A percentile compares a stretch with the other conserved stretches of the same genome.
Evolutionary conservation across 2,113 vertebrate genomes (phyloP).

Genomic region (Aspiorhynchus laticeps): DNA sequence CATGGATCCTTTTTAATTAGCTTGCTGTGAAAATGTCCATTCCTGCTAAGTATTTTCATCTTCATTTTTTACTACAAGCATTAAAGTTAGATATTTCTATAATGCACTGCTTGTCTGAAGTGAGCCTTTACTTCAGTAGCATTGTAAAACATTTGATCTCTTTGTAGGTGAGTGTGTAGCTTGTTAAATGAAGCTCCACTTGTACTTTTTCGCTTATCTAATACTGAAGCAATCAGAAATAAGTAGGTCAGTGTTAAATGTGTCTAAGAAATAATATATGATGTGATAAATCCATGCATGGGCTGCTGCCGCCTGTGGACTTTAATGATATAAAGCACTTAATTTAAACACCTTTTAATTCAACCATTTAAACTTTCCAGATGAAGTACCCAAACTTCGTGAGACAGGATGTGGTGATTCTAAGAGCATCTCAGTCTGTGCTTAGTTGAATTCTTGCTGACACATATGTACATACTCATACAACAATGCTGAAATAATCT

Average conservation of each 20-base stretch:
- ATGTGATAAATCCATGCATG: slow-evolving; percentile 41
- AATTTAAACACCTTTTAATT: slow-evolving; percentile 21
- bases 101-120: not conserved
- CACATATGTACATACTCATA: too few species aligned
- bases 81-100: not conserved
- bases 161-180: slow-evolving; percentile 7
- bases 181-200: not conserved
- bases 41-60: not conserved
- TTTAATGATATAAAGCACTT: slow-evolving; percentile 40
- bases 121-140: not conserved
- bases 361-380: slow-evolving; percentile 11
- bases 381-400: not conserved
- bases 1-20: not conserved
- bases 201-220: not conserved
- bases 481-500: too few species aligned
- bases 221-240: slow-evolving; percentile 36
- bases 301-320: slow-evolving; percentile 25
- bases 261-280: slow-evolving; percentile 48
- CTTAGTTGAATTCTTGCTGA: not conserved
- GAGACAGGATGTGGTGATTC: not conserved
- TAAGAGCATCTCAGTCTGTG: not conserved
- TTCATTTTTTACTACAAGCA: not conserved
- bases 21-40: not conserved
- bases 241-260: slow-evolving; percentile 51
- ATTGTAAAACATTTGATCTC: not conserved